These are phyloP conservation scores for Platygyra sinensis DNA, from an alignment of 64 coral and sea anemone genomes.

Conservation along the genomic window DNA sequence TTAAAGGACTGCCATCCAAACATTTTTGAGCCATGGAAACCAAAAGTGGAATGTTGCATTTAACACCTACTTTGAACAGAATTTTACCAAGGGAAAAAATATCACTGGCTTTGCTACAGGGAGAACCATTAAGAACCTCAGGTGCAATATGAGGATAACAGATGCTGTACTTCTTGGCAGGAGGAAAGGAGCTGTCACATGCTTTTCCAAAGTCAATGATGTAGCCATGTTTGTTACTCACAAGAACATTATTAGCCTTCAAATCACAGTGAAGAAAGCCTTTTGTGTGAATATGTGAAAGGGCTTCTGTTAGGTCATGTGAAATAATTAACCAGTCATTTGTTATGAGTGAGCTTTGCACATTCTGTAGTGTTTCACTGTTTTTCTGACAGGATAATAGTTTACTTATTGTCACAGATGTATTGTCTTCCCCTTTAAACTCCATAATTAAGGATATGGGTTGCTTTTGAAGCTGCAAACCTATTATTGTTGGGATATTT, in stretches of 20 bases:
- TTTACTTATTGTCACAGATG: slow-evolving; percentile 6
- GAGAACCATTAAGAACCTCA: slow-evolving; percentile 62
- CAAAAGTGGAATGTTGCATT: slow-evolving; percentile 8
- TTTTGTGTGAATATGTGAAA: slow-evolving; percentile 49
- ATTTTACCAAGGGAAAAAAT: slow-evolving; percentile 62
- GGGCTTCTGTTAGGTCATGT: slow-evolving; percentile 44
- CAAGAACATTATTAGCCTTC: slow-evolving; percentile 45
- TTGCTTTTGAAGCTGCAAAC: slow-evolving; percentile 25
- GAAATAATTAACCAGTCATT: slow-evolving; percentile 29
- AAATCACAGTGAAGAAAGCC: slow-evolving; percentile 61
- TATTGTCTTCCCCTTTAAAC: slow-evolving; percentile 5
- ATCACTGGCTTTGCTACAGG: slow-evolving; percentile 49
- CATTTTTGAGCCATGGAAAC: slow-evolving; percentile 2
- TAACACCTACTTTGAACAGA: slow-evolving; percentile 33
- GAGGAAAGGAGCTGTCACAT: neutral
- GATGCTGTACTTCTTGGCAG: slow-evolving; percentile 47
- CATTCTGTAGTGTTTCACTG: neutral
- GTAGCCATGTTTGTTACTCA: slow-evolving; percentile 30
- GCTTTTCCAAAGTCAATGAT: slow-evolving; percentile 75
- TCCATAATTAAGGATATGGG: slow-evolving; percentile 16
- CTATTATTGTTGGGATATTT: slow-evolving; percentile 47
- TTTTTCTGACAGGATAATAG: neutral
- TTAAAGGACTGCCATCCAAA: neutral
- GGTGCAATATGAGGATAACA: slow-evolving; percentile 69
- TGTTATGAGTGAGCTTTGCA: slow-evolving; percentile 13